These are phyloP conservation scores for Jacana jacana DNA, from an alignment of 2,113 vertebrate genomes.

Conservation along the genomic window DNA sequence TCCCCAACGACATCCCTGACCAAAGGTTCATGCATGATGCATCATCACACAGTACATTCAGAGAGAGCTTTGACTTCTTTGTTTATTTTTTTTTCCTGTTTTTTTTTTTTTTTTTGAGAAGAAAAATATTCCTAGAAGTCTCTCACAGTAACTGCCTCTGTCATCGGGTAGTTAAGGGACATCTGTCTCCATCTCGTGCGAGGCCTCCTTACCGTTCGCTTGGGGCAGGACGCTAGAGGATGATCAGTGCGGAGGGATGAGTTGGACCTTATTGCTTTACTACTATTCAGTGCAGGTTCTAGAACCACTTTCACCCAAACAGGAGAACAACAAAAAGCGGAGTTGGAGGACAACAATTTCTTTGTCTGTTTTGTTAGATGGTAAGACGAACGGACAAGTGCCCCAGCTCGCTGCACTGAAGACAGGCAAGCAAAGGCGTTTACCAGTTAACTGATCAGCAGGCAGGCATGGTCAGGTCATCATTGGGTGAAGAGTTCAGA, in stretches of 20 bases:
- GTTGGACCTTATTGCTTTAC: constrained; percentile 92
- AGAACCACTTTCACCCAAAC: constrained; percentile 85
- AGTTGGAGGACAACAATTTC: constrained; percentile 82
- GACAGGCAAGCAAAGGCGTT: constrained; percentile 90
- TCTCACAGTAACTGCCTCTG: constrained; percentile 86
- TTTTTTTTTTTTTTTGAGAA: constrained; percentile 55
- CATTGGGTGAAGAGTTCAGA: constrained; percentile 99
- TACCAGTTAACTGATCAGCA: constrained; percentile 99
- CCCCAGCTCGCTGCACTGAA: constrained; percentile 88
- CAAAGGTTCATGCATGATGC: constrained; percentile 86
- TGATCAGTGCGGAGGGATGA: constrained; percentile 82
- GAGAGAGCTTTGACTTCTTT: constrained; percentile 78
- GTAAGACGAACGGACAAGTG: constrained; percentile 87
- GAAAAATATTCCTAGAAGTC: constrained; percentile 78
- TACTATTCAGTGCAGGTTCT: constrained; percentile 90
- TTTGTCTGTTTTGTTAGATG: constrained; percentile 87
- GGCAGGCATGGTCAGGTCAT: constrained; percentile 99
- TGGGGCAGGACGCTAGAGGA: constrained; percentile 73
- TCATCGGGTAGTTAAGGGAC: constrained; percentile 77
- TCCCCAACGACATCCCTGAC: constrained; percentile 81
- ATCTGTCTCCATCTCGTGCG: constrained; percentile 75
- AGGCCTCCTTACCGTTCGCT: constrained; percentile 83
- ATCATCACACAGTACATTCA: constrained; percentile 89
- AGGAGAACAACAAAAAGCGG: constrained; percentile 73
- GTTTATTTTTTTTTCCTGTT: background rate